Evolutionary conservation across 2,888 invertebrate species (phyloP), one percentile per base, ranked within the genome.

Genomic region (Nomada hirtipes): DNA sequence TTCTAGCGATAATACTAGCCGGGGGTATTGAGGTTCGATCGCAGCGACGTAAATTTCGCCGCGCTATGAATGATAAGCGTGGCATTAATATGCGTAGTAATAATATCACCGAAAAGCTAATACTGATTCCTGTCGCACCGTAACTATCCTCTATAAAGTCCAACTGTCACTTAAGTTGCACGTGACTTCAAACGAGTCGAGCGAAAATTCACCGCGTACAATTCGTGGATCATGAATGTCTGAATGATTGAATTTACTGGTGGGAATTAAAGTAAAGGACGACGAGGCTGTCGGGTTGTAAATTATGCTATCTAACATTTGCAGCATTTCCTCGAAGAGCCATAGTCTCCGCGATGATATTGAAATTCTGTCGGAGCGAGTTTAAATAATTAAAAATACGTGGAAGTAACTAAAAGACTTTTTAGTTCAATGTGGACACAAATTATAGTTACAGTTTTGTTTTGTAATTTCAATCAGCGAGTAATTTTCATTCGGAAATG

Each of bases 31-130:
- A 42, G 55, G 55, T 72, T 61, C 57, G 50, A 53, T 42, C 26
- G 10, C 13, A 26, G n/a, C 53, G 59, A 78, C 77, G 61, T 69
- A 42, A 55, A 63, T 59, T n/a, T 60, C 29, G 23, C 29, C 69
- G 26, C 42, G 26, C 61, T 20, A 52, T 78, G 65, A 79, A 71
- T 71, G 79, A 79, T 71, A 78, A 78, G 65, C 65, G 36, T n/a
- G 10, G 53, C 42, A 50, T 77, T 79, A 67, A 78, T 78, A 57
- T 50, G 57, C 44, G 20, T 36, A 18, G 29, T 47, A 73, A 73
- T 67, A 71, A 71, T 64, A 50, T 52, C 42, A 1, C 10, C 13
- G 60, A 67, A 26, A 50, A 77, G 60, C 60, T 57, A 76, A 79
- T 79, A 77, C 77, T 57, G 52, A 77, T 76, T 76, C 23, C 63